Evolutionary conservation across 2,888 invertebrate species (phyloP).

Genomic region (Sinohyriopsis cumingii): DNA sequence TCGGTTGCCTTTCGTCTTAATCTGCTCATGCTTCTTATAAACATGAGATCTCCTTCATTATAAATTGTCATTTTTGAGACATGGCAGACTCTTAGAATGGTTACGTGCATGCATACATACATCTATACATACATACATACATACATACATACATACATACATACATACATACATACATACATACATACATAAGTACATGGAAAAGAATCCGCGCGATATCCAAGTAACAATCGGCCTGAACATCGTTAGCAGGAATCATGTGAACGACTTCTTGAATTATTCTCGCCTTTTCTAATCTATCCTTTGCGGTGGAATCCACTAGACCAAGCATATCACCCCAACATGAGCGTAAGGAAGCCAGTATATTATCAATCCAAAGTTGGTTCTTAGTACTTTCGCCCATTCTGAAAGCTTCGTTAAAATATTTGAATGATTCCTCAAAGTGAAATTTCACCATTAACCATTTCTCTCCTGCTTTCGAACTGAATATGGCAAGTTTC

Average conservation of each 20-base stretch:
- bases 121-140: too few species aligned
- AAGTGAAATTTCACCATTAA: conserved; percentile 6
- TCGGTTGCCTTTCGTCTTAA: too few species aligned
- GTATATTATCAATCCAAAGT: conserved; percentile 13
- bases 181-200: conserved; percentile 7
- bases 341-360: conserved; percentile 8
- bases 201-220: conserved; percentile 13
- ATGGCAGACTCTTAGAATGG: too few species aligned
- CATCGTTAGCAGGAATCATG: conserved; percentile 1
- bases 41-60: too few species aligned
- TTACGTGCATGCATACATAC: too few species aligned
- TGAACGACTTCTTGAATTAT: not conserved
- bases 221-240: conserved; percentile 9
- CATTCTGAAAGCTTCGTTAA: conserved; percentile 9
- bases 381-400: not conserved
- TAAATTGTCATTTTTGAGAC: too few species aligned
- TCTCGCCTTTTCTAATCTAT: not conserved
- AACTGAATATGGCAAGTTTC: conserved; percentile 12
- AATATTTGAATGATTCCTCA: conserved; percentile 23
- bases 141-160: too few species aligned
- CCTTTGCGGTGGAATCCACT: conserved; percentile 1
- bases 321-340: conserved; percentile 8
- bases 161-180: conserved; percentile 3
- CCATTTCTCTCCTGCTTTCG: conserved; percentile 1
- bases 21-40: too few species aligned